A percentile compares a stretch with the other conserved stretches of the same genome.
phyloP scores from a whole-genome alignment of 37 sponge, comb jelly and placozoan genomes.

The Oscarella lobularis region DNA sequence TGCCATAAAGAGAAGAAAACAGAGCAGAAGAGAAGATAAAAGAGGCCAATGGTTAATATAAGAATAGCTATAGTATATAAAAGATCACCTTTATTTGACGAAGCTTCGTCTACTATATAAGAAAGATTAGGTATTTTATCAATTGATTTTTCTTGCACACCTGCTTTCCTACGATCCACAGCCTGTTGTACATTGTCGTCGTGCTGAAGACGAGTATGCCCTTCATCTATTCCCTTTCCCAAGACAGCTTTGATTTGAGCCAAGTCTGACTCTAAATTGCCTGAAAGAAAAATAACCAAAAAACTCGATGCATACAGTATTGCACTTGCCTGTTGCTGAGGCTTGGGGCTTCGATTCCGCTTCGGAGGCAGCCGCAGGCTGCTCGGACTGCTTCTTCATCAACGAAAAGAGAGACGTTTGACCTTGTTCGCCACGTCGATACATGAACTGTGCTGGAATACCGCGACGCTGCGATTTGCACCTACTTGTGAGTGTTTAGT shows the following conservation, averaged over 20 bases:
- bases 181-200: background rate
- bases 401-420: conserved; percentile 27
- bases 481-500: too few relatives aligned
- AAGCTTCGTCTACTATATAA: too few relatives aligned
- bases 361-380: background rate
- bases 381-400: conserved; percentile 3
- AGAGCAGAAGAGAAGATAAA: background rate
- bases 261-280: background rate
- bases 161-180: background rate
- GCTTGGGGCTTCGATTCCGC: too few relatives aligned
- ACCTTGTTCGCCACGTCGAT: conserved; percentile 21
- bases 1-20: background rate
- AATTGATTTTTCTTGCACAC: too few relatives aligned
- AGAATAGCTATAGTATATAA: too few relatives aligned
- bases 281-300: too few relatives aligned
- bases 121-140: too few relatives aligned
- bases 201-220: background rate
- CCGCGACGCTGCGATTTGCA: too few relatives aligned
- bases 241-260: background rate
- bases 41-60: background rate
- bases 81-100: too few relatives aligned
- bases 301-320: too few relatives aligned
- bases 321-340: too few relatives aligned
- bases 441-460: conserved; percentile 53
- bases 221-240: background rate